Conservation (phyloP, 2,113 vertebrate genomes). For the Etia nguti region DNA sequence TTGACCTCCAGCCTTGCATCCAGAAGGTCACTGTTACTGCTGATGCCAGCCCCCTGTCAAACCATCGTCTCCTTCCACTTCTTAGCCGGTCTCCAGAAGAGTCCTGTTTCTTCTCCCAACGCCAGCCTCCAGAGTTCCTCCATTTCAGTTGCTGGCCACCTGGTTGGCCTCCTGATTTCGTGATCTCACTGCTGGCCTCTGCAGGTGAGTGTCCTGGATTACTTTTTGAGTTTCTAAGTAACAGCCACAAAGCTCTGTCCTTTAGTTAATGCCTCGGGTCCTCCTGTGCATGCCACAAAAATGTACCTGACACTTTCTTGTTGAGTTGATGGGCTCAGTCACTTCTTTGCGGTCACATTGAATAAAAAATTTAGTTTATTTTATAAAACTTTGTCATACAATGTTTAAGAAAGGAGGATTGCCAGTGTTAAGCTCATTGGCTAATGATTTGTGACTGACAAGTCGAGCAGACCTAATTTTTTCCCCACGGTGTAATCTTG, state of each 20-base stretch:
- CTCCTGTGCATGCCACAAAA: not conserved
- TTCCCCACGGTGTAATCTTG: not conserved
- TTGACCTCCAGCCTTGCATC: not conserved
- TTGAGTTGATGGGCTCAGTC: not conserved
- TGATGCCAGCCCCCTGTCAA: not conserved
- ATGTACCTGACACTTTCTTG: not conserved
- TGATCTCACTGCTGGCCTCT: not conserved
- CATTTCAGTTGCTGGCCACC: not conserved
- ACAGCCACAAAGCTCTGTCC: not conserved
- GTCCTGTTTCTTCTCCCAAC: not conserved
- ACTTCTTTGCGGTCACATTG: not conserved
- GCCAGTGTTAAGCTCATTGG: not conserved
- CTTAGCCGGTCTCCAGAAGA: not conserved
- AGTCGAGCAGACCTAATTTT: fast-evolving
- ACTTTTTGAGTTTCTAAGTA: not conserved
- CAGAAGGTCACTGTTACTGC: not conserved
- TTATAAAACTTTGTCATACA: fast-evolving
- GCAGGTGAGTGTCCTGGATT: not conserved
- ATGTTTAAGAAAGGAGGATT: not conserved
- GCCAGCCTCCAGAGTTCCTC: not conserved
- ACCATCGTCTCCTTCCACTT: fast-evolving
- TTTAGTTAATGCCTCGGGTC: not conserved
- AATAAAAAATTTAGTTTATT: fast-evolving
- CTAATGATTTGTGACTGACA: not conserved
- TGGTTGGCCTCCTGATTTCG: fast-evolving